Evolutionary conservation across 2,888 invertebrate species (phyloP), one percentile per base, ranked within the genome.

Genomic region (Rhagonycha fulva): DNA sequence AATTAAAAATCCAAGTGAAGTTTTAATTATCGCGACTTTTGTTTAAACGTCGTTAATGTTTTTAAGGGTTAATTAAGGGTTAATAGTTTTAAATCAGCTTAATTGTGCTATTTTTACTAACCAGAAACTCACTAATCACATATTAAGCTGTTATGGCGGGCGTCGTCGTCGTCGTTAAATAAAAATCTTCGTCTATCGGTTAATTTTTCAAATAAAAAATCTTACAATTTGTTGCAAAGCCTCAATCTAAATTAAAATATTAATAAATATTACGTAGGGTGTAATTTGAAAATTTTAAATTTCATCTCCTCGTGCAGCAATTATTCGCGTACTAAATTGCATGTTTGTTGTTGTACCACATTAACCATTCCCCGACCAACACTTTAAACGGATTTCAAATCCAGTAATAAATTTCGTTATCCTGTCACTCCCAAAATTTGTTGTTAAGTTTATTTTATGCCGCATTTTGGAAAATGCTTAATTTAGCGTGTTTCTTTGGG

Each of bases 331-430:
- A 26, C 72, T 68, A 72, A 72, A 72, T 62, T 72, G 72, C 68
- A 71, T 66, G 63, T 66, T 66, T 66, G 63, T 66, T 66, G 63
- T 66, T 66, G 63, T 66, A 75, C 75, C 70, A 75, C 75, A 75
- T 75, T 75, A 75, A 71, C 75, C 71, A 75, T 75, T 75, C 75
- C 47, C 69, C 68, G 47, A 75, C 70, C 75, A 75, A 62, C 71
- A 68, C 75, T 75, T 66, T 66, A 66, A 74, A 71, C 75, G 75
- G 71, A 75, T 75, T 75, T 71, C 30, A 63, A 75, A 32, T 75
- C 67, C 14, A 68, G 75, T 24, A 60, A 75, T 75, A 75, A 75
- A 75, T 75, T 75, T 70, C 62, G 63, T 66, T 66, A 66, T 66
- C 63, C 63, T 66, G 63, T n/a, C 63, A 66, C 63, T 66, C 63